Evolutionary conservation across 2,888 invertebrate species (phyloP).

Genomic region (Sphinx pinastri): DNA sequence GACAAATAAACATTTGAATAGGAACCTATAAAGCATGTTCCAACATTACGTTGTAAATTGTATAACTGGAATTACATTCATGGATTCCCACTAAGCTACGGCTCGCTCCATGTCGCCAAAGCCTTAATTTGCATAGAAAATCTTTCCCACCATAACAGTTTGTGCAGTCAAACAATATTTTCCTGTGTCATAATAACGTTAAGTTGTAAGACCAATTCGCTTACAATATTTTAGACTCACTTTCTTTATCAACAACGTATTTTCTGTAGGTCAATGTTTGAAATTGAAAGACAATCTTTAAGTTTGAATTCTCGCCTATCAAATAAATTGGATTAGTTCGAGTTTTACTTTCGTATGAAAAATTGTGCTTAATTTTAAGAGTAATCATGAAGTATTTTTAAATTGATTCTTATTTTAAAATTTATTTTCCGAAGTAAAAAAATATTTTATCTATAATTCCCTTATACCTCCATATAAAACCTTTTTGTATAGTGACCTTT

Average conservation of each 20-base stretch:
- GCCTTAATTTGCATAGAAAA: conserved; percentile 18
- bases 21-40: neutral
- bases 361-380: too few relatives aligned
- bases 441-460: neutral
- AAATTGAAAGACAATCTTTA: neutral
- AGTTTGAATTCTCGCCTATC: too few relatives aligned
- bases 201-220: neutral
- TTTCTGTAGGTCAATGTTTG: neutral
- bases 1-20: too few relatives aligned
- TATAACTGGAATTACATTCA: conserved; percentile 17
- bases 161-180: conserved; percentile 7
- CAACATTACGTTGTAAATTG: neutral
- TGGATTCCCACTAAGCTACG: neutral
- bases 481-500: neutral
- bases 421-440: too few relatives aligned
- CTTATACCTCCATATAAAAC: conserved; percentile 16
- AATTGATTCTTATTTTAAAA: too few relatives aligned
- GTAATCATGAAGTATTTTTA: too few relatives aligned
- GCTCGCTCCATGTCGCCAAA: conserved; percentile 3
- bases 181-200: neutral
- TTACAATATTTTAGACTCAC: neutral
- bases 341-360: too few relatives aligned
- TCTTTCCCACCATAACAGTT: neutral
- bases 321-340: too few relatives aligned
- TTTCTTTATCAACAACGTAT: neutral